Base-by-base conservation (phyloP, 2,888 invertebrate species). In the Tanypteryx hageni region DNA sequence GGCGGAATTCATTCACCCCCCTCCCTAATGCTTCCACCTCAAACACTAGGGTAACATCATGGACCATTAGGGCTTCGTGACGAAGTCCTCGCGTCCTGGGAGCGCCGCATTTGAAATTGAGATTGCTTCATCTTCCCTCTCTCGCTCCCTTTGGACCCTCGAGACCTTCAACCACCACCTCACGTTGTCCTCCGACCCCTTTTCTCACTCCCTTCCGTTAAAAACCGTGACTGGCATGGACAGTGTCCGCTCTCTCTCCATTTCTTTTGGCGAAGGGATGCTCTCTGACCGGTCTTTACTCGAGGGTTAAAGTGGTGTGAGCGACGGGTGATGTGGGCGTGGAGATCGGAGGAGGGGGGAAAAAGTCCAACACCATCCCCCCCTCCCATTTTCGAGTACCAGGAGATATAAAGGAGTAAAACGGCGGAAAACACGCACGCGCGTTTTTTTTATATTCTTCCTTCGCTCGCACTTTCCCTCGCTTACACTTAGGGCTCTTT, bases 21-120 rank as follows among this genome's bases (percentile, higher is more conserved):
- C 59, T 59, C 59, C 44, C 44, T 61, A n/a, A 31, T 27, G 61
- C 61, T 86, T 31, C 86, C 86, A 86, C 86, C 31, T 86, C 86
- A 27, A 82, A 61, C 61, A 59, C 59, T 31, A 27, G 27, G 86
- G 86, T 59, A 86, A 61, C 86, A 86, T 61, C 86, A 61, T 86
- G 86, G 86, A 16, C 86, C 86, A 86, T 86, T 86, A 86, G 86
- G 86, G 61, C 31, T 61, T 59, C 61, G 57, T 61, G n/a, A 22
- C 86, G 27, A 31, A 61, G 59, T 59, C 86, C 61, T 27, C 14
- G n/a, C 59, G 27, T 16, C 59, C 44, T 58, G 85, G 85, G 61
- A 59, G 59, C 31, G 86, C 61, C 86, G 61, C 31, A 86, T 86
- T 86, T 86, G 86, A 86, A 86, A 86, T 86, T 86, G 86, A 86